phyloP scores from a whole-genome alignment of 2,888 invertebrate species.

The Dinocampus coccinellae region DNA sequence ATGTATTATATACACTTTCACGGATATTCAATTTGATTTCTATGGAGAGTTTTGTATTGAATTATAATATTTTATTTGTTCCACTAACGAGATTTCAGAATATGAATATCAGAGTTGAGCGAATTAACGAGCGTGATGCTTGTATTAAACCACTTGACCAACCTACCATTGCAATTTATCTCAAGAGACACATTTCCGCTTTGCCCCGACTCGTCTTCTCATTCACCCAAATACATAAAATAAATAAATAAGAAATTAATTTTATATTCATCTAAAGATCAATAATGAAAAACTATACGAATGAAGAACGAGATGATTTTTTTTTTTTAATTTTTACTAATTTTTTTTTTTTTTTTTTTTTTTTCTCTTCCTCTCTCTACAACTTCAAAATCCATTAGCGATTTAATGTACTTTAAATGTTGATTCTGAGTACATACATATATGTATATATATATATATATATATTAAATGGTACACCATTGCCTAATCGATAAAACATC shows the following conservation, averaged over 20 bases:
- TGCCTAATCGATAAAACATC: slow-evolving; percentile 32
- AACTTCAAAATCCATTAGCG: slow-evolving; percentile 9
- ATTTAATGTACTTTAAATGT: slow-evolving; percentile 18
- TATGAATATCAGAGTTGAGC: slow-evolving; percentile 16
- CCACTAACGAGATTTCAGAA: not conserved
- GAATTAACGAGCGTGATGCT: slow-evolving; percentile 19
- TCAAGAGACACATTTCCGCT: slow-evolving; percentile 10
- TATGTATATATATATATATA: too few species aligned
- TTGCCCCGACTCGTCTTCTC: too few species aligned
- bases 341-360: not conserved
- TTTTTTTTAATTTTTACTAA: too few species aligned
- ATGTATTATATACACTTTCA: not conserved
- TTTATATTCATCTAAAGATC: not conserved
- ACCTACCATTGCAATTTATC: slow-evolving; percentile 10
- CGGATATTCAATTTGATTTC: not conserved
- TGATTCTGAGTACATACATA: slow-evolving; percentile 27
- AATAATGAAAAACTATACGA: not conserved
- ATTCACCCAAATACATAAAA: slow-evolving; percentile 13
- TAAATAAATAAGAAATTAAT: not conserved
- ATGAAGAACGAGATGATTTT: too few species aligned
- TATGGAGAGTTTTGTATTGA: not conserved
- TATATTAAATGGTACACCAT: slow-evolving; percentile 32
- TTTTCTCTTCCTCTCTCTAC: not conserved
- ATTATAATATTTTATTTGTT: not conserved
- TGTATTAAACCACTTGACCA: slow-evolving; percentile 22